Conservation (phyloP, 2,888 invertebrate species). For the Imbricaverruca yamaguchii region DNA sequence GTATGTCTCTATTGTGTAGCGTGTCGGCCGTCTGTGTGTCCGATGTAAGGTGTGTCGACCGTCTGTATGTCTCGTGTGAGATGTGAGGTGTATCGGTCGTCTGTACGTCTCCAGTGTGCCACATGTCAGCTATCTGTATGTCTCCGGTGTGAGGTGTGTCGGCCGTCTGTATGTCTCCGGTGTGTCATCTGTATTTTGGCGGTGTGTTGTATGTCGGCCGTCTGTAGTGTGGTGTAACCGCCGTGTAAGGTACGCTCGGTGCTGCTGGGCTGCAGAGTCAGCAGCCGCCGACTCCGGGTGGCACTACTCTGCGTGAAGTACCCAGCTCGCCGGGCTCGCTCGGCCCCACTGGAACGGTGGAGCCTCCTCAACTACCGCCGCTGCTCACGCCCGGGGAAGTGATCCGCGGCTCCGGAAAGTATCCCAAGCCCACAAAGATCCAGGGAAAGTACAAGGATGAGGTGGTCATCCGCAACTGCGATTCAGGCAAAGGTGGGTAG, state of each 20-base stretch:
- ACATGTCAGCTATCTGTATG: too few species aligned
- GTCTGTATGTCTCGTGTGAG: too few species aligned
- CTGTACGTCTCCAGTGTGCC: too few species aligned
- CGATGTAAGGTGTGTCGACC: too few species aligned
- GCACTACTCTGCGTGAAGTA: not conserved
- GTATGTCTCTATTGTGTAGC: too few species aligned
- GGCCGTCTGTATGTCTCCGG: too few species aligned
- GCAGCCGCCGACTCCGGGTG: not conserved
- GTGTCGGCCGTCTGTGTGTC: too few species aligned
- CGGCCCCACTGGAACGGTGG: slow-evolving; percentile 25
- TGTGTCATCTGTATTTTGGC: too few species aligned
- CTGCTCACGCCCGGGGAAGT: slow-evolving; percentile 70
- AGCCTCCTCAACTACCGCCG: slow-evolving; percentile 28
- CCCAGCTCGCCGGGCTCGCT: not conserved
- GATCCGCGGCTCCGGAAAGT: slow-evolving; percentile 79
- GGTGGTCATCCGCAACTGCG: slow-evolving; percentile 59
- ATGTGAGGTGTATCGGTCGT: too few species aligned
- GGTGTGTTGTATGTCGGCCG: too few species aligned
- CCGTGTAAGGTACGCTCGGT: not conserved
- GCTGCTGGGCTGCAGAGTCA: not conserved
- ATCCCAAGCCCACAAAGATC: slow-evolving; percentile 77
- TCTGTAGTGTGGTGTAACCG: too few species aligned
- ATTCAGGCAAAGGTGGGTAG: slow-evolving; percentile 32
- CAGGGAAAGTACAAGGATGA: slow-evolving; percentile 92
- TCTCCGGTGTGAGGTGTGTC: too few species aligned